Conservation (phyloP, 2,113 vertebrate genomes). For the Perccottus glenii region DNA sequence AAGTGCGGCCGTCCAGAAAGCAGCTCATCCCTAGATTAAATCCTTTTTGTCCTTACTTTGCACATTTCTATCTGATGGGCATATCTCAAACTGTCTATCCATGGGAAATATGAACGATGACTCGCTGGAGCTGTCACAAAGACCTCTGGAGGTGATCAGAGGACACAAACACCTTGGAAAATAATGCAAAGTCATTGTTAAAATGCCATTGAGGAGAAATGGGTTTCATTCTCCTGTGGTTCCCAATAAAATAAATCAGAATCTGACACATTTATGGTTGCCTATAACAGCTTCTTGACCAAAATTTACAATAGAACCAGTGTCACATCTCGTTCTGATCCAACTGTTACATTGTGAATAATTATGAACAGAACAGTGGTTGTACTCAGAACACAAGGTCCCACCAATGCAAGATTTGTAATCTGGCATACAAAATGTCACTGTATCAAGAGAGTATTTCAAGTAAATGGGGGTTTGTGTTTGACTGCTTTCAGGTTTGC, state of each 20-base stretch:
- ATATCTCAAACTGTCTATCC: neutral
- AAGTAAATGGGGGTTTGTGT: no score
- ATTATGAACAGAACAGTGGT: no score
- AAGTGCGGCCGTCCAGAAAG: neutral
- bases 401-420: no score
- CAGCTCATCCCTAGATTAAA: constrained; percentile 11
- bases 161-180: neutral
- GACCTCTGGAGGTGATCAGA: constrained; percentile 1
- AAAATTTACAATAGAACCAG: no score
- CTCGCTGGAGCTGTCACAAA: neutral
- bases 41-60: constrained; percentile 12
- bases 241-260: neutral
- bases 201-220: neutral
- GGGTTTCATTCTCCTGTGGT: neutral
- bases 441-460: no score
- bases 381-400: no score
- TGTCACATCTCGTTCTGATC: no score
- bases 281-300: no score
- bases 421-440: no score
- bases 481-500: no score
- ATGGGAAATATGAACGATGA: neutral
- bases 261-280: no score
- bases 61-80: neutral
- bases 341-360: no score
- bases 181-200: constrained; percentile 8